Evolutionary conservation across 2,797 vertebrate species (phyloP).

Genomic region (Aulostomus chinensis): DNA sequence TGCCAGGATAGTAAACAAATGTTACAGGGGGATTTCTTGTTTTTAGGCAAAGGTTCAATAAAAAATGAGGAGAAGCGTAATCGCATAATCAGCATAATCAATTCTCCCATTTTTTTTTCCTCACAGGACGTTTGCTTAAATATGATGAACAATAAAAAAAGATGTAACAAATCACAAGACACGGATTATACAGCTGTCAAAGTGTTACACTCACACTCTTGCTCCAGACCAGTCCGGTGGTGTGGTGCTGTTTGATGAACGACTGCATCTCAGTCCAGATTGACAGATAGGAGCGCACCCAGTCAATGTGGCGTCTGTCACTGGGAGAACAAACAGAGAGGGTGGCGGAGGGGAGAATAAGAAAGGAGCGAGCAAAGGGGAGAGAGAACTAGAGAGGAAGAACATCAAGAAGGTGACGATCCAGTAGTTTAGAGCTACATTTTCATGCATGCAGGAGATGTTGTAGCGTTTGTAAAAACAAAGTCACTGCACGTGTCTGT

Average conservation of each 20-base stretch:
- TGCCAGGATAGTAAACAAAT: conserved; percentile 34
- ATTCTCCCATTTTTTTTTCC: background rate
- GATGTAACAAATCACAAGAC: too few species aligned
- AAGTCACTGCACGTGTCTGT: too few species aligned
- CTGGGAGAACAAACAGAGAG: conserved; percentile 61
- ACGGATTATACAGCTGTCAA: too few species aligned
- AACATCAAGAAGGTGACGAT: background rate
- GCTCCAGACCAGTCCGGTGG: conserved; percentile 92
- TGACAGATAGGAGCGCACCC: conserved; percentile 93
- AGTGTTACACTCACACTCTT: conserved; percentile 85
- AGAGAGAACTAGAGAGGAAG: background rate
- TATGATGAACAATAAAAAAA: background rate
- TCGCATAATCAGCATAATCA: too few species aligned
- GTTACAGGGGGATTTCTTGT: conserved; percentile 1
- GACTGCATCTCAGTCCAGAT: conserved; percentile 95
- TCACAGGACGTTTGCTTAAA: background rate
- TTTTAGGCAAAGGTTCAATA: background rate
- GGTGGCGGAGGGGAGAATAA: background rate
- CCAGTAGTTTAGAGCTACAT: background rate
- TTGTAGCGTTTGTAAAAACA: too few species aligned
- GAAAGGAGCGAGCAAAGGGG: background rate
- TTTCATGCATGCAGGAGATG: too few species aligned
- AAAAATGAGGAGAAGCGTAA: too few species aligned
- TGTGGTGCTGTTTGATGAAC: conserved; percentile 94
- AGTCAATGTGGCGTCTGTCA: conserved; percentile 92